phyloP scores from a whole-genome alignment of 92 coral and sea anemone species.

The Hydrozoanthus gracilis region DNA sequence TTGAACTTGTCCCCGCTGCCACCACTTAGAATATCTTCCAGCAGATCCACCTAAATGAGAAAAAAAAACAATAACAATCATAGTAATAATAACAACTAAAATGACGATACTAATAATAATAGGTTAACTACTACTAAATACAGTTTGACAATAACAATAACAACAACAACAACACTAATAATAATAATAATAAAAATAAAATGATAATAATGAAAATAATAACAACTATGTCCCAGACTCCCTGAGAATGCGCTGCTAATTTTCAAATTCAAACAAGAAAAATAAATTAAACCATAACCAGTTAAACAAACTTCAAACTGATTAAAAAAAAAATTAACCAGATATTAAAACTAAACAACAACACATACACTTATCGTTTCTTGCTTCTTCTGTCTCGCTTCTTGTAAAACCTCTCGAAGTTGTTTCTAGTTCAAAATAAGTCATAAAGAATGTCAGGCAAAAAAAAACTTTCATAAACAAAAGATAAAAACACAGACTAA shows the following conservation, averaged over 20 bases:
- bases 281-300: too few species aligned
- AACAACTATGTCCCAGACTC: background rate
- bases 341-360: background rate
- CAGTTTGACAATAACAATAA: too few species aligned
- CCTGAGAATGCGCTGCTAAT: background rate
- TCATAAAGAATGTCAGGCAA: background rate
- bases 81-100: too few species aligned
- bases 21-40: conserved; percentile 75
- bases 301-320: background rate
- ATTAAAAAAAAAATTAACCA: too few species aligned
- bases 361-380: conserved; percentile 65
- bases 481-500: background rate
- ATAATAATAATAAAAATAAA: too few species aligned
- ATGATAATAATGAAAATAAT: too few species aligned
- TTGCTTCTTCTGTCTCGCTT: conserved; percentile 72
- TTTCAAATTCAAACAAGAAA: too few species aligned
- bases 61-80: background rate
- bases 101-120: too few species aligned
- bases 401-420: conserved; percentile 73
- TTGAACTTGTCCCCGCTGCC: conserved; percentile 83
- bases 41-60: conserved; percentile 53
- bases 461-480: background rate
- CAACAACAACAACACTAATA: too few species aligned
- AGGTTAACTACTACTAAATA: background rate
- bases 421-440: conserved; percentile 59